phyloP scores from a whole-genome alignment of 1,140 invertebrate species.

The Neotoxoptera formosana region DNA sequence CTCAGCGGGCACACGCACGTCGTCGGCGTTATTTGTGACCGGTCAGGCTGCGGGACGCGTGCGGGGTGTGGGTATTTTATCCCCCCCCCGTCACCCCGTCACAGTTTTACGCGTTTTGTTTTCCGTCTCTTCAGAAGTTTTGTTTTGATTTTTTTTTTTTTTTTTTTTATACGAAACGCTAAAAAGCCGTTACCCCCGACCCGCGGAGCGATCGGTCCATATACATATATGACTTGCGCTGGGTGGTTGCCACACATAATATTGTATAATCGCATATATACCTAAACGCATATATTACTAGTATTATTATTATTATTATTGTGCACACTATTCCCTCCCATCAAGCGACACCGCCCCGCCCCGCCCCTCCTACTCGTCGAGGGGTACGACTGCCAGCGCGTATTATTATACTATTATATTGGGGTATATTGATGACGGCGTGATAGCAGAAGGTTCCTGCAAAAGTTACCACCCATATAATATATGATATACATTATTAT shows the following conservation, averaged over 20 bases:
- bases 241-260: too few relatives aligned
- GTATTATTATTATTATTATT: neutral
- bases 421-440: too few relatives aligned
- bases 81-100: neutral
- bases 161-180: slow-evolving; percentile 22
- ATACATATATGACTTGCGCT: neutral
- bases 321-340: too few relatives aligned
- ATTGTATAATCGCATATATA: neutral
- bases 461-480: neutral
- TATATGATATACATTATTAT: too few relatives aligned
- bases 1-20: slow-evolving; percentile 45
- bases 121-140: neutral
- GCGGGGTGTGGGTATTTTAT: neutral
- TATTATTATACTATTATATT: neutral
- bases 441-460: too few relatives aligned
- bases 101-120: neutral
- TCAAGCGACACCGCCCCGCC: neutral
- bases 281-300: neutral
- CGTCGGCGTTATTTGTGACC: neutral
- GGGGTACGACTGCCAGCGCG: neutral
- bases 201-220: too few relatives aligned
- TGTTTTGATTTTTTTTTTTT: neutral
- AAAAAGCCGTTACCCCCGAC: slow-evolving; percentile 14
- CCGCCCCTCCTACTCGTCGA: fast-evolving
- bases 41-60: neutral